phyloP scores from a whole-genome alignment of 2,113 vertebrate species.

The Jacana jacana region DNA sequence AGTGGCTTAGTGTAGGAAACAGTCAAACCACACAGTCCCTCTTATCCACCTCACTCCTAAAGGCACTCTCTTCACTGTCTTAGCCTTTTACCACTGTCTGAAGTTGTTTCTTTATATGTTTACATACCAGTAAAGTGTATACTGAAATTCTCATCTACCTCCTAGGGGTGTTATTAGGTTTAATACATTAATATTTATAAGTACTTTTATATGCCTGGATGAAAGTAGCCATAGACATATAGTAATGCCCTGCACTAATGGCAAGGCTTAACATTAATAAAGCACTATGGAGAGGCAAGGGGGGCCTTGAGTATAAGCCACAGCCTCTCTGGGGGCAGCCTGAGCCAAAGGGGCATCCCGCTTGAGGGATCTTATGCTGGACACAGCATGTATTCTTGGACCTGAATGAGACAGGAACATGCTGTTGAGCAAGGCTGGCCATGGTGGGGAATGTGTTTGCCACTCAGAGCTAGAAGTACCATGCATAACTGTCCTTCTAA shows the following conservation, averaged over 20 bases:
- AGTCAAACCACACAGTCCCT: background rate
- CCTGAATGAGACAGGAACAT: rapidly evolving
- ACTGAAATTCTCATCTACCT: background rate
- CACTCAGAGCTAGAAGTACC: background rate
- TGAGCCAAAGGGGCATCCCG: background rate
- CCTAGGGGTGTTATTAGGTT: conserved; percentile 29
- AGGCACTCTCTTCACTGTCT: background rate
- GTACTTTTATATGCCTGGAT: background rate
- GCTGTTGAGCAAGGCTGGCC: background rate
- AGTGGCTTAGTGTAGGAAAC: background rate
- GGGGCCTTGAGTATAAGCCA: background rate
- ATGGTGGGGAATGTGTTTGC: background rate
- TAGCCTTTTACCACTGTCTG: background rate
- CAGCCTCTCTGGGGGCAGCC: background rate
- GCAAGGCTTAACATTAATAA: background rate
- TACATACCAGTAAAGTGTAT: background rate
- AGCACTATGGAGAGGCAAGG: background rate
- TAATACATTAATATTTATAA: conserved; percentile 35
- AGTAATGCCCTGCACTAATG: background rate
- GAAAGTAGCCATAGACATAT: background rate
- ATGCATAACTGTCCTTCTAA: background rate
- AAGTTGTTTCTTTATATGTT: background rate
- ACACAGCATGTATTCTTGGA: background rate
- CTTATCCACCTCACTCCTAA: background rate
- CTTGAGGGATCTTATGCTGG: background rate